Evolutionary conservation across 2,797 vertebrate genomes (phyloP).

Genomic region (Malacoraja senta): DNA sequence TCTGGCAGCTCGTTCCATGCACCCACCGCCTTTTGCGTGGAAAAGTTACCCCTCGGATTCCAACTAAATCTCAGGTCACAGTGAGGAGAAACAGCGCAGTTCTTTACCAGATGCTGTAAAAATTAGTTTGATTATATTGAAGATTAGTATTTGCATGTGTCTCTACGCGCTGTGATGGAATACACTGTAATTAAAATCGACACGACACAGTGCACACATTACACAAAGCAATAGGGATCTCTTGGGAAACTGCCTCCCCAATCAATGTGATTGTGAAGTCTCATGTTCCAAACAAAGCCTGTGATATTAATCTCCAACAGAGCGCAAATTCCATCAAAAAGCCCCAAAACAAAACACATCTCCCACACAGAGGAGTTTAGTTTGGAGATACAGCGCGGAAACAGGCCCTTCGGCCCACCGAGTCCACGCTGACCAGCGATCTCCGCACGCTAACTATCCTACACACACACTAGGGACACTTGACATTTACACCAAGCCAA

Average conservation of each 20-base stretch:
- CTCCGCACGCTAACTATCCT: too few relatives aligned
- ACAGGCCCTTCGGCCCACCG: too few relatives aligned
- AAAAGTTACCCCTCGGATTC: too few relatives aligned
- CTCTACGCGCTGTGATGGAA: neutral
- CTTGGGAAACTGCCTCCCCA: neutral
- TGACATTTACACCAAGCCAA: too few relatives aligned
- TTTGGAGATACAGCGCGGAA: too few relatives aligned
- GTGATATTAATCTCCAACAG: neutral
- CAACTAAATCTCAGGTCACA: neutral
- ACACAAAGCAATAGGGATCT: neutral
- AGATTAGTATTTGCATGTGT: neutral
- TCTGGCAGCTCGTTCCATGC: too few relatives aligned
- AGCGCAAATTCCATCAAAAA: neutral
- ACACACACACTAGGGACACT: too few relatives aligned
- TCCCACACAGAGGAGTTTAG: neutral
- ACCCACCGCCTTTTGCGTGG: too few relatives aligned
- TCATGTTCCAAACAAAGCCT: neutral
- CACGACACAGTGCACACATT: neutral
- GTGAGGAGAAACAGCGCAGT: neutral
- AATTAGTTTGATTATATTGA: slow-evolving; percentile 22
- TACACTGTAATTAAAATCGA: slow-evolving; percentile 31
- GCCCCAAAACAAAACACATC: neutral
- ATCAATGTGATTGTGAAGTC: neutral
- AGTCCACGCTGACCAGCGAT: too few relatives aligned
- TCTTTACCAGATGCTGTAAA: neutral